phyloP scores from a whole-genome alignment of 2,797 vertebrate genomes.

The Harpagifer antarcticus region DNA sequence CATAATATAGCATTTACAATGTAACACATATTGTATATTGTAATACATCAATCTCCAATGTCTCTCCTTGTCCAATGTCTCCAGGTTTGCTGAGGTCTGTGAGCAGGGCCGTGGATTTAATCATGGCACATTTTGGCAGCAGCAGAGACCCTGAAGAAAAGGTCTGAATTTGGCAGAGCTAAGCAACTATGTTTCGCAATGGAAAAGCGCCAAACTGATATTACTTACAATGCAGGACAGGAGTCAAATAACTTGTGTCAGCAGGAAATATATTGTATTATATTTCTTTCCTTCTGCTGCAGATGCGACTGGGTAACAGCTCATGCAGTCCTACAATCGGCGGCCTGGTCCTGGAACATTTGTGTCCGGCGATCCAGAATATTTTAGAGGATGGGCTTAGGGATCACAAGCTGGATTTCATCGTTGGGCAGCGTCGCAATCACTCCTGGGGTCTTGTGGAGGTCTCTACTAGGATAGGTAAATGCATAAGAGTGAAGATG shows the following conservation, averaged over 20 bases:
- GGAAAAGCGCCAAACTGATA: constrained; percentile 13
- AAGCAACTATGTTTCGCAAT: constrained; percentile 11
- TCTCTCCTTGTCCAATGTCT: constrained; percentile 5
- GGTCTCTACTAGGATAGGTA: constrained; percentile 91
- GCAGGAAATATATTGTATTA: constrained; percentile 26
- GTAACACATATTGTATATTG: background rate
- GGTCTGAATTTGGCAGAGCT: constrained; percentile 77
- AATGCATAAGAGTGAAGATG: background rate
- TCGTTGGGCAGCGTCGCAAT: constrained; percentile 92
- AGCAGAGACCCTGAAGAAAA: constrained; percentile 94
- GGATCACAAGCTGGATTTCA: constrained; percentile 92
- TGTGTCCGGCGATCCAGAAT: constrained; percentile 92
- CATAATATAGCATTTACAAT: background rate
- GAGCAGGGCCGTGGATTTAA: constrained; percentile 93
- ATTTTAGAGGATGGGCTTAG: constrained; percentile 94
- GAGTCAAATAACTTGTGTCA: constrained; percentile 40
- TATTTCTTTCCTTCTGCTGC: constrained; percentile 32
- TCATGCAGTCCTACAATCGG: constrained; percentile 91
- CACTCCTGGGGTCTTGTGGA: constrained; percentile 93
- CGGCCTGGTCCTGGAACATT: constrained; percentile 92
- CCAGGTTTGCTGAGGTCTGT: constrained; percentile 92
- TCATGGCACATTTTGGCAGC: constrained; percentile 94
- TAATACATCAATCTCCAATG: background rate
- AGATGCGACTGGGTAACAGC: constrained; percentile 95
- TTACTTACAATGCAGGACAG: background rate